Evolutionary conservation across 2,113 vertebrate species (phyloP).

Genomic region (Siniperca knerii): DNA sequence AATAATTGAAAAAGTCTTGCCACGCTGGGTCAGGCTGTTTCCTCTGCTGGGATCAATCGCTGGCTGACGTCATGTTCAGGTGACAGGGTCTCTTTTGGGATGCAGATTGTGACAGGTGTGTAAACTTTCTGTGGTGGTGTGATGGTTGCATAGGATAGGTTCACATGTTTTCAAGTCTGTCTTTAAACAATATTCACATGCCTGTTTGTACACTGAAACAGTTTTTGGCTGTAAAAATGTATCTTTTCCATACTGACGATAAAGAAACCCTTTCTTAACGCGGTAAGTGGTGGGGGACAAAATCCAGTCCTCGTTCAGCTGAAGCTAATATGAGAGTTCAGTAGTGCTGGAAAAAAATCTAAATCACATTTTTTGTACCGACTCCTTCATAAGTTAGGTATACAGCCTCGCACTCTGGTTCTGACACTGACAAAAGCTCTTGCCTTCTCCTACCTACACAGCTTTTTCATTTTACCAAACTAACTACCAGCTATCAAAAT

Average conservation of each 20-base stretch:
- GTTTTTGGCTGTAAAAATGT: background rate
- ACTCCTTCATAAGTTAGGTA: background rate
- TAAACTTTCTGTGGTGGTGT: background rate
- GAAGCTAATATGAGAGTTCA: background rate
- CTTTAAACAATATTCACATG: background rate
- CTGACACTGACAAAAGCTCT: background rate
- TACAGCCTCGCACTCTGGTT: background rate
- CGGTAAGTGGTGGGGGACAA: background rate
- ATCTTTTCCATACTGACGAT: background rate
- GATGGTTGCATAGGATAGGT: background rate
- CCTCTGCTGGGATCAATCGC: conserved; percentile 54
- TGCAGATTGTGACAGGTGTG: conserved; percentile 18
- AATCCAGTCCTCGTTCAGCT: background rate
- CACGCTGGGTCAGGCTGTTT: conserved; percentile 25
- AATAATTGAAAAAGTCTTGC: conserved; percentile 67
- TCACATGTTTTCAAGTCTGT: background rate
- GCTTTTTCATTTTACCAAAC: background rate
- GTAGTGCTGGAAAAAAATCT: background rate
- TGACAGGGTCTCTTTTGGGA: conserved; percentile 25
- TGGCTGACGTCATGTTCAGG: conserved; percentile 30
- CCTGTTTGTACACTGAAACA: background rate
- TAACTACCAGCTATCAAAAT: conserved; percentile 1
- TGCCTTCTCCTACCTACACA: background rate
- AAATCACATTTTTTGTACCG: background rate
- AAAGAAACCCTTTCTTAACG: background rate